A percentile compares a stretch with the other conserved stretches of the same genome.
Conservation (phyloP, 2,113 vertebrate species). For the Redunca redunca region DNA sequence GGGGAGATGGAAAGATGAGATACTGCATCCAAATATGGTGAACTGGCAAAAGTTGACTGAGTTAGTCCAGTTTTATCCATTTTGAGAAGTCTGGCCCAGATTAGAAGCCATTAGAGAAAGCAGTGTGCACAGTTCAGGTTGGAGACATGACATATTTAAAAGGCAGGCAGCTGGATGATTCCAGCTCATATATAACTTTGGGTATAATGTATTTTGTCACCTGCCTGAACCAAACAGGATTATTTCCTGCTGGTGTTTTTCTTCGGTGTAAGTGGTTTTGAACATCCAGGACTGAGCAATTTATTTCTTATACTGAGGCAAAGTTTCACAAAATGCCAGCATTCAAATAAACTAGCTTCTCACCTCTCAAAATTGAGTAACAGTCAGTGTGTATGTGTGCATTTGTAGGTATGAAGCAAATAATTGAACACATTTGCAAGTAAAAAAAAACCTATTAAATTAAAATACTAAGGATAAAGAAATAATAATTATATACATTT, state of each 20-base stretch:
- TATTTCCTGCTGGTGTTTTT: slow-evolving; percentile 34
- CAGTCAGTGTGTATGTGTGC: neutral
- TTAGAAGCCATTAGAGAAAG: neutral
- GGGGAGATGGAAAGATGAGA: neutral
- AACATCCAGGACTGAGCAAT: slow-evolving; percentile 33
- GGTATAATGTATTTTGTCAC: slow-evolving; percentile 47
- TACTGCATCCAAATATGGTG: accelerated
- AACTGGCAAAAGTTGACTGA: neutral
- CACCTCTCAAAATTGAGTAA: neutral
- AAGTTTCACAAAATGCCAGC: slow-evolving; percentile 25
- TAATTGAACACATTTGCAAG: neutral
- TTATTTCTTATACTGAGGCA: slow-evolving; percentile 37
- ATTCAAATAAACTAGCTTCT: slow-evolving; percentile 15
- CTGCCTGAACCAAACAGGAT: neutral
- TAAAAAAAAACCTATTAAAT: neutral
- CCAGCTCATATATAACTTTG: neutral
- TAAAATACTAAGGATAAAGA: neutral
- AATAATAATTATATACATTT: neutral
- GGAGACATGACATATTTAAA: neutral
- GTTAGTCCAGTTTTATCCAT: neutral
- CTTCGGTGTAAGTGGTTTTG: slow-evolving; percentile 21
- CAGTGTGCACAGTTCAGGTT: neutral
- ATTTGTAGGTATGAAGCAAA: neutral
- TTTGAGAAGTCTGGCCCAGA: neutral
- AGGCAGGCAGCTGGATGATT: neutral